Base-by-base conservation (phyloP, 2,888 invertebrate genomes). In the Calameuta idolon region DNA sequence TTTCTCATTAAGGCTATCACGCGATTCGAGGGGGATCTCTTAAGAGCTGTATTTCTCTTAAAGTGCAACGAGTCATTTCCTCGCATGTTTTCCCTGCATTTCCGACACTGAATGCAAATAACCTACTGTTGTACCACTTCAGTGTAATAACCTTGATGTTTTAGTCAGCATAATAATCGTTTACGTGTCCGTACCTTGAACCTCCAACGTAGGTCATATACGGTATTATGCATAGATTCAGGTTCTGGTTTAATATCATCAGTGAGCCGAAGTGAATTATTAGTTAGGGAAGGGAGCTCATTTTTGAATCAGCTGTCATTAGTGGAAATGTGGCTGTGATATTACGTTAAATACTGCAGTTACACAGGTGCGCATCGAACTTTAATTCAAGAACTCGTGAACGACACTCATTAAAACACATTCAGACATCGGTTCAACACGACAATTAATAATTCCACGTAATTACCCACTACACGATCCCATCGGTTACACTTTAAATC, bases 11-110 rank as follows among this genome's bases (percentile, higher is more conserved):
- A 31, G 30, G 9, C 30, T 71, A 33, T 71, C 55, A 23, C 23
- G 55, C 23, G 3, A 55, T 1, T 23, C 9, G 55, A 33, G 9
- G 71, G 30, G n/a, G 23, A 15, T 15, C 11, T 31, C 23, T 31
- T 71, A 9, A 23, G 82, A 85, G 89, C 87, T 88, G 89, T 90
- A 89, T 90, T 89, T 90, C 83, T 86, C 87, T 88, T 87, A 82
- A 86, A 88, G 87, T 87, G 87, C 85, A 85, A 80, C 83, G 83
- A 85, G 84, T 89, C 86, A 89, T 78, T 79, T 86, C 83, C 88
- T 87, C 89, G 91, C 90, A 91, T 91, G 90, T 83, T 82, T 71
- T 83, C 76, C 88, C 87, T 87, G 87, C 87, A 88, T 89, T 82
- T 86, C 84, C 87, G 83, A 86, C 85, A 87, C 85, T 86, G 86